phyloP scores from a whole-genome alignment of 2,797 vertebrate species.

The Myripristis jacobus region DNA sequence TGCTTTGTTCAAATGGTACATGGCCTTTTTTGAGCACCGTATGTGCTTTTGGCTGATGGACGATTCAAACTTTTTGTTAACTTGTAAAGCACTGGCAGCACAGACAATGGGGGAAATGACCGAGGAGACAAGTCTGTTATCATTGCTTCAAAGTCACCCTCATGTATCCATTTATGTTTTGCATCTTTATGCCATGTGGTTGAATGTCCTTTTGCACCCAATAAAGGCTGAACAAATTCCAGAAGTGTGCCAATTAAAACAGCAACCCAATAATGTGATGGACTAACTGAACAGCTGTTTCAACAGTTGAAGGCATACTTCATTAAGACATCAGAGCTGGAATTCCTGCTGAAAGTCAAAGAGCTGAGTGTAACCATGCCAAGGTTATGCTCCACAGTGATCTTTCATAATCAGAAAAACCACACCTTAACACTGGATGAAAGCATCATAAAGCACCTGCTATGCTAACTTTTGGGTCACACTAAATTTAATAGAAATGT shows the following conservation, averaged over 20 bases:
- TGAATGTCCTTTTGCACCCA: constrained; percentile 77
- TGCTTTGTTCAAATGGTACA: constrained; percentile 66
- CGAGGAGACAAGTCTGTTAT: constrained; percentile 41
- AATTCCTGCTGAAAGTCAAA: constrained; percentile 45
- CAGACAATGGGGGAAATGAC: constrained; percentile 20
- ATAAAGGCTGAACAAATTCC: constrained; percentile 64
- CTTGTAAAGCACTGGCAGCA: constrained; percentile 43
- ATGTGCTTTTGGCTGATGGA: constrained; percentile 78
- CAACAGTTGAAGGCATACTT: constrained; percentile 40
- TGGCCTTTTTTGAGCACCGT: constrained; percentile 80
- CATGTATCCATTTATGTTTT: constrained; percentile 42
- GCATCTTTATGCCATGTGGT: constrained; percentile 64
- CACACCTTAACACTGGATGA: constrained; percentile 14
- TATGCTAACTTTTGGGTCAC: constrained; percentile 4
- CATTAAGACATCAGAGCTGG: constrained; percentile 32
- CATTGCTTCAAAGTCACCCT: constrained; percentile 59
- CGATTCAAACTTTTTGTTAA: constrained; percentile 48
- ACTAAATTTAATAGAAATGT: constrained; percentile 4
- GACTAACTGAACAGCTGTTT: constrained; percentile 19
- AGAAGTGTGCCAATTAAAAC: constrained; percentile 34
- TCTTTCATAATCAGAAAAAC: constrained; percentile 21
- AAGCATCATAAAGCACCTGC: background rate
- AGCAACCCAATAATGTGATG: background rate
- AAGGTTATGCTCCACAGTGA: constrained; percentile 26
- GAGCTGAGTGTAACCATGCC: constrained; percentile 14